These are phyloP conservation scores for Ophioninae sp. DNA, from an alignment of 2,888 invertebrate species.

Conservation along the genomic window DNA sequence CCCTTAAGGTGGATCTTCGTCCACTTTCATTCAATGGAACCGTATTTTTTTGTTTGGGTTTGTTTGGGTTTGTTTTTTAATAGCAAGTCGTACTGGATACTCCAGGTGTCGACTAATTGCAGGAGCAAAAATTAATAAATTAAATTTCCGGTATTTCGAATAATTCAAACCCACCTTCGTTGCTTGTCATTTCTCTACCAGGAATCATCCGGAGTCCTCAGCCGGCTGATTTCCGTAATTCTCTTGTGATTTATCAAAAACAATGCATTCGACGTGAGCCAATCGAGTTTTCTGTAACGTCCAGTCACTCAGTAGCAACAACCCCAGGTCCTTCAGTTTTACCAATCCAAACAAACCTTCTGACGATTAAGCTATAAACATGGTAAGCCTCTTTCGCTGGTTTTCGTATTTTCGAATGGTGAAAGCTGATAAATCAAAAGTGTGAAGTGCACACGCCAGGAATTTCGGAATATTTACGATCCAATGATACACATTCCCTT, in stretches of 20 bases:
- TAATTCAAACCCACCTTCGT: too few relatives aligned
- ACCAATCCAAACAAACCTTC: neutral
- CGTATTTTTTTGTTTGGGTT: neutral
- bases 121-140: constrained; percentile 49
- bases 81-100: constrained; percentile 35
- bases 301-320: neutral
- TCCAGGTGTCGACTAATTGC: constrained; percentile 51
- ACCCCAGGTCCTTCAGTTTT: too few relatives aligned
- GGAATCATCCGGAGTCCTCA: too few relatives aligned
- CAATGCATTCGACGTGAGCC: constrained; percentile 48
- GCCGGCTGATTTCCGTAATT: constrained; percentile 7
- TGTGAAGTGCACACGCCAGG: constrained; percentile 77
- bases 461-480: constrained; percentile 80
- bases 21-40: constrained; percentile 40
- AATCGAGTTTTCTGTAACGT: constrained; percentile 33
- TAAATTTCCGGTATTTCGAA: too few relatives aligned
- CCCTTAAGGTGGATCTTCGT: constrained; percentile 35
- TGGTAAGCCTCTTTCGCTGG: neutral
- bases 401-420: constrained; percentile 55
- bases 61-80: constrained; percentile 39
- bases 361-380: neutral
- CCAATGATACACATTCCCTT: constrained; percentile 80
- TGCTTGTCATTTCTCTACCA: too few relatives aligned
- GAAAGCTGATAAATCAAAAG: constrained; percentile 78
- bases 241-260: constrained; percentile 19